Evolutionary conservation across 2,888 invertebrate species (phyloP), one percentile per base, ranked within the genome.

Genomic region (Chrysolina americana): DNA sequence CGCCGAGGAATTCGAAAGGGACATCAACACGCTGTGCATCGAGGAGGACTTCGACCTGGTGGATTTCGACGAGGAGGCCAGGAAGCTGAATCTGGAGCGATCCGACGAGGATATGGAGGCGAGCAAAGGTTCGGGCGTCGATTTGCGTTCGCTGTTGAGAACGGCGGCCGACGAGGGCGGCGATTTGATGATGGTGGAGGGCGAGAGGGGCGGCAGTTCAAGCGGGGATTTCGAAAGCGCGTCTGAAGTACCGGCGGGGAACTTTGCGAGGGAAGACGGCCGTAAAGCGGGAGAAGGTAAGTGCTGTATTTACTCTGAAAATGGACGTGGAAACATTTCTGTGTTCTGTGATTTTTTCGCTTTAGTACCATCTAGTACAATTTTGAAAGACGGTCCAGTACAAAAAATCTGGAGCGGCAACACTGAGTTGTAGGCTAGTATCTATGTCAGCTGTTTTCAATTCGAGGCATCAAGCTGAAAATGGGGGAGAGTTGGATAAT

Each of bases 1-100:
- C 3, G 89, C 89, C 17, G 89, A 90, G 62, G 90, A 92, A 81
- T 92, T 92, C 80, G 92, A 92, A 80, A 88, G 87, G 36, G 92
- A 92, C 78, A 89, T 92, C 68, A 91, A 90, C 78, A 90, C 89
- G 2, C 81, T 85, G 28, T 87, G 86, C 71, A 81, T 86, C 0
- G 87, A 87, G 73, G 87, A 87, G n/a, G 87, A 88, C 77, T 87
- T 85, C 65, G 85, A 87, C 70, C 82, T 83, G 77, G 76, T 87
- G 0, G 83, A 88, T 81, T 87, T 87, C 69, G 85, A 83, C 56
- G 77, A 81, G 21, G 82, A 81, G 73, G 80, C 80, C 5, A 41
- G 41, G 28, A 68, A 53, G 41, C 11, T 68, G 50, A 53, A 36
- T 56, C 13, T 53, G 0, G 66, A 62, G 23, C 77, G 74, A 53